These are phyloP conservation scores for Phylloscopus collybita DNA, from an alignment of 2,797 vertebrate genomes.

Conservation along the genomic window DNA sequence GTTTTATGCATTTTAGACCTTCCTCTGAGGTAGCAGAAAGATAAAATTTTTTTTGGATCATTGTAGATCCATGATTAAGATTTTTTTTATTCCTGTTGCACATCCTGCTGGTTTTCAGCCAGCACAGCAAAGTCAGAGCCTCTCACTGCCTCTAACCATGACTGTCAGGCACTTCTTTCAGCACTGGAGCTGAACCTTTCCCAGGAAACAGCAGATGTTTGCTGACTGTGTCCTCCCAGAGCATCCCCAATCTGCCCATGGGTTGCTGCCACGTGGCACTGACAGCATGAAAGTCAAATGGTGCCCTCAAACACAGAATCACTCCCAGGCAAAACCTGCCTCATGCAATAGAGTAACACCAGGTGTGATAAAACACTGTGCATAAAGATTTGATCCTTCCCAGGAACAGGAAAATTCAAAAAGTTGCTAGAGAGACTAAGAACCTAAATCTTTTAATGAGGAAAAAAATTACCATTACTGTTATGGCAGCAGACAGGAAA, in stretches of 20 bases:
- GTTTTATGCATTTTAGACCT: not conserved
- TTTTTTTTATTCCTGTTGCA: not conserved
- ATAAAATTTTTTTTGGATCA: too few species aligned
- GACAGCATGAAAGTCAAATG: not conserved
- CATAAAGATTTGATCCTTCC: slow-evolving; percentile 7
- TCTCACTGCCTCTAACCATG: not conserved
- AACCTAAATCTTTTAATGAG: slow-evolving; percentile 41
- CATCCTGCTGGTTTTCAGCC: not conserved
- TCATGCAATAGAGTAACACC: fast-evolving
- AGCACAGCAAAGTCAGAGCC: not conserved
- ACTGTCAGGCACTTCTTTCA: not conserved
- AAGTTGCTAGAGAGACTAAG: not conserved
- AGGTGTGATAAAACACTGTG: not conserved
- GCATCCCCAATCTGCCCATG: not conserved
- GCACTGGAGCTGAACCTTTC: not conserved
- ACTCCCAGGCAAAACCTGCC: not conserved
- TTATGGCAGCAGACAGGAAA: slow-evolving; percentile 19
- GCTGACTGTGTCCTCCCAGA: not conserved
- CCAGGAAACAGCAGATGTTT: slow-evolving; percentile 17
- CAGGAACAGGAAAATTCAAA: not conserved
- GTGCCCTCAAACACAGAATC: not conserved
- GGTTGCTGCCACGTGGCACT: not conserved
- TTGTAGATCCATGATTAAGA: not conserved
- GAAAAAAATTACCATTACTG: slow-evolving; percentile 19
- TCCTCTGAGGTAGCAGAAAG: not conserved